These are phyloP conservation scores for Drosophila melanogaster DNA, from an alignment of 1,140 invertebrate species.

Conservation along the genomic window Release_6_plus_ISO1_MT NT_033777.3:22507501-22508000, in stretches of 20 bases:
- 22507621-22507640: conserved; percentile 52
- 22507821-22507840: conserved; percentile 40
- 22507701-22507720: conserved; percentile 78
- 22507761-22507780: conserved; percentile 29
- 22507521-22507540: conserved; percentile 6
- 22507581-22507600: conserved; percentile 21
- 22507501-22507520: conserved; percentile 69
- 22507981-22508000: conserved; percentile 34
- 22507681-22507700: conserved; percentile 75
- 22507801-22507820: conserved; percentile 55
- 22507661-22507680: conserved; percentile 77
- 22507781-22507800: conserved; percentile 62
- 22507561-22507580: conserved; percentile 27
- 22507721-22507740: conserved; percentile 65
- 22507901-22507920: conserved; percentile 22
- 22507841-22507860: conserved; percentile 17
- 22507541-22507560: conserved; percentile 14
- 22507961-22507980: background rate
- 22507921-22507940: conserved; percentile 20
- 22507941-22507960: conserved; percentile 41
- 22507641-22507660: conserved; percentile 45
- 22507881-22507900: conserved; percentile 15
- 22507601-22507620: conserved; percentile 6
- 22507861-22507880: conserved; percentile 6
- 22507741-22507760: conserved; percentile 39